Conservation (phyloP, 2,113 vertebrate species). For the Aphyosemion australe region DNA sequence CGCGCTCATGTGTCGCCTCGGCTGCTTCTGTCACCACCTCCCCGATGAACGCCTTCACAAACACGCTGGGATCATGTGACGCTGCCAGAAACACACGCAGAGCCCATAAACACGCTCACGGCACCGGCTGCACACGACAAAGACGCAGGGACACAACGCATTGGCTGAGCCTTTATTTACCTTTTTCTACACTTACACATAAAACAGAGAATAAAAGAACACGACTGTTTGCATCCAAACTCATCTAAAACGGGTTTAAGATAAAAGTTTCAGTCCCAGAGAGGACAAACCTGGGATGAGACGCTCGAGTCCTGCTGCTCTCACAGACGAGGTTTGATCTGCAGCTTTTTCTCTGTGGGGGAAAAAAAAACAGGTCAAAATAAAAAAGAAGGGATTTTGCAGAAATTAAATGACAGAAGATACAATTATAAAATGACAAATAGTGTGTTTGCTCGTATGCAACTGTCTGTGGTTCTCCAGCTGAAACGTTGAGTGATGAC, state of each 20-base stretch:
- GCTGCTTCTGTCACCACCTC: conserved; percentile 58
- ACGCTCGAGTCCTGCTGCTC: conserved; percentile 1
- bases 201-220: conserved; percentile 11
- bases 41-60: conserved; percentile 27
- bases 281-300: background rate
- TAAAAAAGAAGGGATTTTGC: conserved; percentile 7
- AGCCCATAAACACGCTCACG: conserved; percentile 22
- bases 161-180: conserved; percentile 40
- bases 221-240: conserved; percentile 14
- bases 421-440: conserved; percentile 1
- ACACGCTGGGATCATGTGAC: conserved; percentile 16
- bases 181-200: conserved; percentile 34
- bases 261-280: conserved; percentile 46
- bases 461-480: conserved; percentile 28
- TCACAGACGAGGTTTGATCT: conserved; percentile 80
- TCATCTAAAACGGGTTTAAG: conserved; percentile 9
- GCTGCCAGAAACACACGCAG: conserved; percentile 10
- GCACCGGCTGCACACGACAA: background rate
- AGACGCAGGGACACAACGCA: conserved; percentile 4
- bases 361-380: background rate
- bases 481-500: conserved; percentile 60
- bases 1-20: conserved; percentile 39
- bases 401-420: conserved; percentile 20
- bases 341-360: conserved; percentile 73
- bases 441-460: conserved; percentile 2